Base-by-base conservation (phyloP, 1,140 invertebrate species). In the Drosophila saltans region DNA sequence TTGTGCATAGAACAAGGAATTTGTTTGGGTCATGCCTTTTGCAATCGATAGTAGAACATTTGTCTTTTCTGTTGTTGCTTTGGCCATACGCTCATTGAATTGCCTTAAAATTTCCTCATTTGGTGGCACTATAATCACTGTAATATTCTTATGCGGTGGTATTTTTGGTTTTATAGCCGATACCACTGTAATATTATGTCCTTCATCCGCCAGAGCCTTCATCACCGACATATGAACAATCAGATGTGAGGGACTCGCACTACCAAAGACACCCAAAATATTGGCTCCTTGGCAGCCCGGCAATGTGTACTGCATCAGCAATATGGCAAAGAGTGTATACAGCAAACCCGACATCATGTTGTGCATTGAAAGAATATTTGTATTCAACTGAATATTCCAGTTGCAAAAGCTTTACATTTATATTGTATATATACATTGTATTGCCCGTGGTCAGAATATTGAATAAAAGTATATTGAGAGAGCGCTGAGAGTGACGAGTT, bases 171-270 rank as follows among this genome's bases (percentile, higher is more conserved):
- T 78, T 0, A 86, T 1, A 0, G 60, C 58, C 0, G 78, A 72
- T 0, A 91, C 80, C 3, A 92, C 85, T 0, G 91, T 92, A 0
- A 92, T 72, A 66, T 92, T 86, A 41, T 92, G 91, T 3, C 89
- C 89, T 2, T 58, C 33, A 28, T 92, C 89, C 0, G 85, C 91
- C 28, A 92, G 40, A 10, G 78, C 69, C 41, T 78, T 75, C 1
- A 68, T 70, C 61, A 92, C 66, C 5, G 91, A 81, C 85, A 91
- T 82, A 5, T 92, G 74, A 1, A 92, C 52, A 1, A 92, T 80
- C 41, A 92, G 64, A 64, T 92, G 91, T 1, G 90, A 91, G 2
- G 84, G 80, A 61, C 88, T 91, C 4, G 78, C 45, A 10, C 86
- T 89, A 2, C 76, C 68, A 16, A 91, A 91, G 0, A 92, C n/a